Evolutionary conservation across 35 echinoderm and acorn worm genomes (phyloP).

Genomic region (Heliocidaris erythrogramma): DNA sequence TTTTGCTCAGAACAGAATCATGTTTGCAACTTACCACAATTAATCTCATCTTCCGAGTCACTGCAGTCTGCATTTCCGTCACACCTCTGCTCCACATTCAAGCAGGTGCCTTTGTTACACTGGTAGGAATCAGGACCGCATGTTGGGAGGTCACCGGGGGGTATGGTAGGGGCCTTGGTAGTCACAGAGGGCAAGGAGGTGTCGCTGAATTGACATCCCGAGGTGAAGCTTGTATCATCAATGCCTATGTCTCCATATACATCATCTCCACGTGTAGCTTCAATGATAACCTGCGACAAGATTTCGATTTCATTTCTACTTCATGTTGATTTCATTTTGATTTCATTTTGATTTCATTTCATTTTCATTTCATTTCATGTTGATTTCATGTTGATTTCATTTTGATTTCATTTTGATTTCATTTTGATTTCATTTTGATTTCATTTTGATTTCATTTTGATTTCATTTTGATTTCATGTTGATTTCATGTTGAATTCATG

Average conservation of each 20-base stretch:
- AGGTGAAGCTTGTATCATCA: conserved; percentile 86
- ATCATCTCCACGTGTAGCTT: conserved; percentile 74
- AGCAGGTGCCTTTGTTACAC: conserved; percentile 66
- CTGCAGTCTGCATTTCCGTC: conserved; percentile 61
- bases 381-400: no score
- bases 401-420: no score
- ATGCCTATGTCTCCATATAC: conserved; percentile 87
- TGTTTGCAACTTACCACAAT: conserved; percentile 68
- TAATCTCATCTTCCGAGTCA: conserved; percentile 69
- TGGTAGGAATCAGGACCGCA: conserved; percentile 62
- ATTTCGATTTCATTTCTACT: not conserved
- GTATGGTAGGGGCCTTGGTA: conserved; percentile 43
- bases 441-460: no score
- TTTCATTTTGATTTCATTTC: no score
- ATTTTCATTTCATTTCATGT: no score
- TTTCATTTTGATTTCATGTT: no score
- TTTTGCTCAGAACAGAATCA: no score
- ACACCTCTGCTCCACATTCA: conserved; percentile 44
- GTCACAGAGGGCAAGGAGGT: conserved; percentile 55
- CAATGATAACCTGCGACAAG: conserved; percentile 84
- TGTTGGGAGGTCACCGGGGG: not conserved
- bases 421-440: no score
- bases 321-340: no score
- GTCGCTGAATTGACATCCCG: conserved; percentile 41
- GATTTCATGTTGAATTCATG: no score